Conservation (phyloP, 2,113 vertebrate species). For the Amazona vittata region DNA sequence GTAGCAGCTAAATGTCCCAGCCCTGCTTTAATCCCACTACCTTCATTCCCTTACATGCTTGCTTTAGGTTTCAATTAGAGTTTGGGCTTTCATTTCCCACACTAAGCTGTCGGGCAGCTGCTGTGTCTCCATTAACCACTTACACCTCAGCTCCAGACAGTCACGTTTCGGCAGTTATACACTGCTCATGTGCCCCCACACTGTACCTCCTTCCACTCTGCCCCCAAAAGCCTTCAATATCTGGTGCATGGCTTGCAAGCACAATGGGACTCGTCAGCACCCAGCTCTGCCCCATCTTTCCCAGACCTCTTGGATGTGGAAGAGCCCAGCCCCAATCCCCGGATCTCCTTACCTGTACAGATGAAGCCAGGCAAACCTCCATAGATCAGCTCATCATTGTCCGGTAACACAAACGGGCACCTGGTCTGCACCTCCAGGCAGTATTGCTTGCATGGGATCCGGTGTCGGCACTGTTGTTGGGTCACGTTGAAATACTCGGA, state of each 20-base stretch:
- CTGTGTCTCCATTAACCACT: background rate
- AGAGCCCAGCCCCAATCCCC: background rate
- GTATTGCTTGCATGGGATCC: slow-evolving; percentile 87
- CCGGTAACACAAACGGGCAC: slow-evolving; percentile 84
- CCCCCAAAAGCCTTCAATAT: background rate
- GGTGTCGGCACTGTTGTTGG: slow-evolving; percentile 81
- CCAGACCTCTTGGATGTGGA: background rate
- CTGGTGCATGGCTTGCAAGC: fast-evolving
- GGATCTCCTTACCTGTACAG: slow-evolving; percentile 78
- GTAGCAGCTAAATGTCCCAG: fast-evolving
- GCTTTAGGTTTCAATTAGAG: background rate
- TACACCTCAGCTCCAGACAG: fast-evolving
- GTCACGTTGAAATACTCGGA: slow-evolving; percentile 86
- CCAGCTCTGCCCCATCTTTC: background rate
- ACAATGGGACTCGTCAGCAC: fast-evolving
- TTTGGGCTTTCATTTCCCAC: fast-evolving
- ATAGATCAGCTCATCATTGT: slow-evolving; percentile 85
- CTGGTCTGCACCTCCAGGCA: slow-evolving; percentile 87
- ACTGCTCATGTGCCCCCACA: fast-evolving
- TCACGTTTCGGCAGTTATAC: fast-evolving
- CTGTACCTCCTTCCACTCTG: background rate
- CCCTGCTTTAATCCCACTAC: background rate
- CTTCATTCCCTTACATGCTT: background rate
- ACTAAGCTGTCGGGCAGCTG: background rate
- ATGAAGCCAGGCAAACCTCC: slow-evolving; percentile 87